Evolutionary conservation across 1,140 invertebrate genomes (phyloP).

Genomic region (Cotesia chilonis): DNA sequence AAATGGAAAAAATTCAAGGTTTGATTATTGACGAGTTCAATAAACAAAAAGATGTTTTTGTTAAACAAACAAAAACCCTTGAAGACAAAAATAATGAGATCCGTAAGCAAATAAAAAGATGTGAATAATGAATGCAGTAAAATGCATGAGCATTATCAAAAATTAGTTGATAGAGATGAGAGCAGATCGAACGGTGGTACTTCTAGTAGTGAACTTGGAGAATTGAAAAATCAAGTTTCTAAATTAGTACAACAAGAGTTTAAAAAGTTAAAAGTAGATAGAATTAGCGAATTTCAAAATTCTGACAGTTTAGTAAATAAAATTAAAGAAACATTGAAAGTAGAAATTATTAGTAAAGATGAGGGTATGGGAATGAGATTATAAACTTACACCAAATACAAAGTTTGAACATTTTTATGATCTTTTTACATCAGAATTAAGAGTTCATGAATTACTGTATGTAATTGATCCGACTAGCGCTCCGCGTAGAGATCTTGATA

Average conservation of each 20-base stretch:
- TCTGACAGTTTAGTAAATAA: constrained; percentile 30
- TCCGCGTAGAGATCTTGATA: constrained; percentile 15
- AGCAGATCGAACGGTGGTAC: background rate
- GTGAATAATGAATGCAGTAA: too few relatives aligned
- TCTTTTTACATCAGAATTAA: constrained; percentile 34
- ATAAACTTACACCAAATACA: constrained; percentile 29
- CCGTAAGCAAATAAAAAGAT: too few relatives aligned
- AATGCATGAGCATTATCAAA: background rate
- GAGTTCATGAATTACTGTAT: constrained; percentile 33
- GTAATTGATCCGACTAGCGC: constrained; percentile 15
- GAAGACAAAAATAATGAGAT: constrained; percentile 10
- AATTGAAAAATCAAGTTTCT: constrained; percentile 15
- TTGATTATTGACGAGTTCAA: constrained; percentile 19
- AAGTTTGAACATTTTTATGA: constrained; percentile 42
- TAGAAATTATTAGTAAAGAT: constrained; percentile 34
- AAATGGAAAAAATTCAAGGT: constrained; percentile 8
- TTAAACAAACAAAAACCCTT: constrained; percentile 12
- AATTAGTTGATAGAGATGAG: constrained; percentile 21
- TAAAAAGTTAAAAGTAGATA: constrained; percentile 2
- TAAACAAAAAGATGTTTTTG: constrained; percentile 21
- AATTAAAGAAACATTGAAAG: constrained; percentile 24
- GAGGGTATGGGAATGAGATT: constrained; percentile 27
- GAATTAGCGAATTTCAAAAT: background rate
- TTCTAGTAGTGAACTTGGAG: constrained; percentile 4
- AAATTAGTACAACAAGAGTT: constrained; percentile 10